phyloP scores from a whole-genome alignment of 2,888 invertebrate genomes.

The Steinernema hermaphroditum region DNA sequence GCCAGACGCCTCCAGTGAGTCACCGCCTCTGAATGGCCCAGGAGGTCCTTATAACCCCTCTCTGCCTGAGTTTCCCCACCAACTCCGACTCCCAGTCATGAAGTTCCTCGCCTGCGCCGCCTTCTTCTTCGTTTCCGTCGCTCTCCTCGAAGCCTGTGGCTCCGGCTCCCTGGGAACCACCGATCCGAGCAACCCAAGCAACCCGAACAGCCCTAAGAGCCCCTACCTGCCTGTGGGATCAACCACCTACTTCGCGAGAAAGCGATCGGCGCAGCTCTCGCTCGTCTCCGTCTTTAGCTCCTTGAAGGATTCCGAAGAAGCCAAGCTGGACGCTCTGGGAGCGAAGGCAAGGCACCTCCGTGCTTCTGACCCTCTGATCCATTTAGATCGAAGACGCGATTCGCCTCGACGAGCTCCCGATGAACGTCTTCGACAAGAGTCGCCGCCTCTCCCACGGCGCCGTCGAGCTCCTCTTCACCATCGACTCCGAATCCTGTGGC shows the following conservation, averaged over 20 bases:
- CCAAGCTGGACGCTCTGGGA: constrained; percentile 47
- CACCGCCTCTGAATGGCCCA: not conserved
- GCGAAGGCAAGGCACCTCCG: constrained; percentile 48
- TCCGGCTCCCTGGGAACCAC: no score
- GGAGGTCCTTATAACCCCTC: not conserved
- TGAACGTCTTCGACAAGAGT: not conserved
- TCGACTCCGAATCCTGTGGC: not conserved
- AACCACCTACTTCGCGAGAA: no score
- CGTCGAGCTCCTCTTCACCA: not conserved
- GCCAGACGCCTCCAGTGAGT: not conserved
- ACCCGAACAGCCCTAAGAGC: no score
- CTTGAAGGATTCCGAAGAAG: constrained; percentile 42
- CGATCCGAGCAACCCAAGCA: no score
- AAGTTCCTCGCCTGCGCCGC: not conserved
- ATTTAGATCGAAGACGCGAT: not conserved
- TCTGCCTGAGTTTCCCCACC: not conserved
- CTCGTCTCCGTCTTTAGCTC: no score
- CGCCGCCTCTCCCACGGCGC: not conserved
- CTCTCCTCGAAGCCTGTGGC: not conserved
- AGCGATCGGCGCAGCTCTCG: no score
- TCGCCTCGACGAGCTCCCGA: not conserved
- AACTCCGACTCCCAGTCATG: not conserved
- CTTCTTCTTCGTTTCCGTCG: not conserved
- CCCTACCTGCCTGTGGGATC: no score
- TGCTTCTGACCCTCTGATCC: not conserved